Evolutionary conservation across 2,797 vertebrate species (phyloP), one percentile per base, ranked within the genome.

Genomic region (Muscicapa comitata): DNA sequence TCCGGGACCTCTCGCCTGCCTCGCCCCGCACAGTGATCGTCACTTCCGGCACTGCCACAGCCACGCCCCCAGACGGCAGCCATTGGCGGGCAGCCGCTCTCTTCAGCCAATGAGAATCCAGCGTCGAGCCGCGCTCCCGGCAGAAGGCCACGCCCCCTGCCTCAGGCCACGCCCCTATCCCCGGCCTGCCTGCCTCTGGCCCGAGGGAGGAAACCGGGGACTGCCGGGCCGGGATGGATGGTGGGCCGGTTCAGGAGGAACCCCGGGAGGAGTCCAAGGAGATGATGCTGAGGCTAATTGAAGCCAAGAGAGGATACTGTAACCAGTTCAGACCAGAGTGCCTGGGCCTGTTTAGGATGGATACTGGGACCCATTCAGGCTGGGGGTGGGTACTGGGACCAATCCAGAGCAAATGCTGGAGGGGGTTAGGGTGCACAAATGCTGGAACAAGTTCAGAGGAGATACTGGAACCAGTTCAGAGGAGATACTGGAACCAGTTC

Each of bases 141-240:
- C 13, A 10, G 5, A 2, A 11, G 15, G 26, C 31, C 66, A 9
- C 17, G 57, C 57, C 23, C 61, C 6, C 20, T 4, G 3, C 2
- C 7, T 2, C 2, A 7, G 11, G 11, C 35, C 35, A 0, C 20
- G 55, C 57, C 21, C 51, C 5, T 1, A 1, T 0, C 0, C 2
- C 18, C 2, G 2, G 17, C 10, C 5, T 0, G 12, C 8, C 4
- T 1, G 0, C 4, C 1, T 2, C 10, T 2, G 48, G 37, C 1
- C 0, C 1, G 0, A 6, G 47, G 33, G 19, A 7, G 38, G 10
- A 1, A 9, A 0, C 0, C 5, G 40, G 31, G 13, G 8, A 0
- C 4, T 10, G 33, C 1, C 10, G 3, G 28, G 40, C 16, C 11
- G 0, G 9, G 14, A 4, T 4, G 31, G 19, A 13, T 2, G 2